A percentile compares a stretch with the other conserved stretches of the same genome.
Conservation (phyloP, 2,797 vertebrate genomes). For the Paedocypris micromegethes region DNA sequence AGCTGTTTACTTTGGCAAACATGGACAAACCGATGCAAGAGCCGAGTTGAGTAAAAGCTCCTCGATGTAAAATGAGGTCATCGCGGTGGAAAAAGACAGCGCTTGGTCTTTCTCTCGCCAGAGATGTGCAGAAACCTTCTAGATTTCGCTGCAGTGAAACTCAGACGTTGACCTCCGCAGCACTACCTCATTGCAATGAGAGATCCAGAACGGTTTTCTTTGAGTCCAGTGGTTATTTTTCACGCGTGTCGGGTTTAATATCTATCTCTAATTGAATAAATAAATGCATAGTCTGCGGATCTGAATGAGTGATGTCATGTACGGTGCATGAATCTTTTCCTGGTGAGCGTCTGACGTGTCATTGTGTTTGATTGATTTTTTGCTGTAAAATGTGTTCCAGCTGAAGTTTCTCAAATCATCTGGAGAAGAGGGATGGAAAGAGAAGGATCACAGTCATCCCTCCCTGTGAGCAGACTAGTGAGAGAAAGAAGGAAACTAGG, state of each 20-base stretch:
- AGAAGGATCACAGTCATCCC: conserved; percentile 32
- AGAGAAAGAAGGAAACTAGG: conserved; percentile 16
- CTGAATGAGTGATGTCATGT: conserved; percentile 18
- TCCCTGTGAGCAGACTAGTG: conserved; percentile 13
- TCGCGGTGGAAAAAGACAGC: conserved; percentile 46
- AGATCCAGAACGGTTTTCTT: too few species aligned
- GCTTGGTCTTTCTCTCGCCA: conserved; percentile 43
- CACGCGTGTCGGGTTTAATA: too few species aligned
- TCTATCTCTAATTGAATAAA: not conserved
- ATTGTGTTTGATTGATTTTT: conserved; percentile 39
- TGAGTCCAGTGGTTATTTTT: too few species aligned
- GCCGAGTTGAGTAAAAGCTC: conserved; percentile 39
- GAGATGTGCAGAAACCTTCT: conserved; percentile 36
- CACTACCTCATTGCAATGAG: too few species aligned
- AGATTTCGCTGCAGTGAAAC: conserved; percentile 24
- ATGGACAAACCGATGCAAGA: conserved; percentile 31
- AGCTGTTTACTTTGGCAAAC: conserved; percentile 42
- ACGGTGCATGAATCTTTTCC: conserved; percentile 32
- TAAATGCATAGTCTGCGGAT: not conserved
- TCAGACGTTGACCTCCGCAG: not conserved
- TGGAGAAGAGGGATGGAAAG: conserved; percentile 34
- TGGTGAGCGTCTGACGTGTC: conserved; percentile 21
- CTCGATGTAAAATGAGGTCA: conserved; percentile 46
- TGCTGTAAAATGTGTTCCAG: conserved; percentile 34
- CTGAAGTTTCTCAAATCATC: conserved; percentile 42